These are phyloP conservation scores for Leptobrachium ailaonicum DNA, from an alignment of 2,113 vertebrate species.

Conservation along the genomic window DNA sequence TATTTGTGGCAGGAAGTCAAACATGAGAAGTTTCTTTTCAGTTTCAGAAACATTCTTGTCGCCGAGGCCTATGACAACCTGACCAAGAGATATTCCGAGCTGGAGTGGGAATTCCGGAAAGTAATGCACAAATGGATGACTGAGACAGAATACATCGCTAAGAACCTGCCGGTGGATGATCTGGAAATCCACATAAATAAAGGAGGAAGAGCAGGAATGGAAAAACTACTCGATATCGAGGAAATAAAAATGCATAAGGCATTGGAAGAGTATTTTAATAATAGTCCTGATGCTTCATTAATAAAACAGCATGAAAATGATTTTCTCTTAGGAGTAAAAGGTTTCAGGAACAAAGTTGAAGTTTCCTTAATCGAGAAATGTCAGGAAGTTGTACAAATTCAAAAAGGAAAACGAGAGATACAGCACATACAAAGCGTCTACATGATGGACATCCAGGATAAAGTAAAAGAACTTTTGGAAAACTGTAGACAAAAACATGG, in stretches of 20 bases:
- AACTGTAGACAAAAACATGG: conserved; percentile 54
- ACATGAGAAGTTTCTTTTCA: conserved; percentile 40
- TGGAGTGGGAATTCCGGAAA: conserved; percentile 55
- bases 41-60: conserved; percentile 42
- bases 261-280: not conserved
- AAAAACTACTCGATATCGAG: not conserved
- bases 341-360: conserved; percentile 53
- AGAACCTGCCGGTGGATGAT: conserved; percentile 18
- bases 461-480: conserved; percentile 56
- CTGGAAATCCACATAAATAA: not conserved
- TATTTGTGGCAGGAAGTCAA: conserved; percentile 51
- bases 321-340: conserved; percentile 53
- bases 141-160: conserved; percentile 54
- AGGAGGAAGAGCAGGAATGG: not conserved
- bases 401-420: conserved; percentile 53
- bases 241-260: not conserved
- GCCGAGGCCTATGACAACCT: conserved; percentile 48
- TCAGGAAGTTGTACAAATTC: conserved; percentile 51
- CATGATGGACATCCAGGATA: conserved; percentile 53
- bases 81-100: conserved; percentile 50
- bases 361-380: conserved; percentile 45
- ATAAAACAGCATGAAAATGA: conserved; percentile 60
- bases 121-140: conserved; percentile 61
- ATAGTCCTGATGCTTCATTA: not conserved
- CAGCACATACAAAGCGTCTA: not conserved